Conservation (phyloP, 2,797 vertebrate genomes). For the Spatula versicolor region DNA sequence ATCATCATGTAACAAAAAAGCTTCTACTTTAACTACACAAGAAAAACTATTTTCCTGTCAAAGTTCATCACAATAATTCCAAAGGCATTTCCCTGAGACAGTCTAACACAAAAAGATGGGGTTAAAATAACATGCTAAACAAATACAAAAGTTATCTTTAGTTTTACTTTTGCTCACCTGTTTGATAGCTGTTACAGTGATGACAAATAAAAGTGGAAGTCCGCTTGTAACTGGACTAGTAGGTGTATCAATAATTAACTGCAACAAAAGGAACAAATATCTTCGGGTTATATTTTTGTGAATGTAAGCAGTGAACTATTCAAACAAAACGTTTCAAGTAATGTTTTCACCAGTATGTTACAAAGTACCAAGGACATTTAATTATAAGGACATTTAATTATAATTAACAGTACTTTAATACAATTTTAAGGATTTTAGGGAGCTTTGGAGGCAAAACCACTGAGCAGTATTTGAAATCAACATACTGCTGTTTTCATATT, state of each 20-base stretch:
- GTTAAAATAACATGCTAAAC: not conserved
- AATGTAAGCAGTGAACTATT: not conserved
- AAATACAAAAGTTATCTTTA: not conserved
- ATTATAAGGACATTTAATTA: not conserved
- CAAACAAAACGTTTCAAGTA: not conserved
- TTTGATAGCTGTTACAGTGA: slow-evolving; percentile 96
- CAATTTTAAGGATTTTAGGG: not conserved
- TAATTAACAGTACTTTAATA: not conserved
- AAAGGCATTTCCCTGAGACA: not conserved
- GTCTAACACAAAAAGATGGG: not conserved
- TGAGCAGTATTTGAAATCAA: not conserved
- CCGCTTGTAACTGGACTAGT: slow-evolving; percentile 97
- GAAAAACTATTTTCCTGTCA: not conserved
- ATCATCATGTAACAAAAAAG: not conserved
- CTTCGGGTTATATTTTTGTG: not conserved
- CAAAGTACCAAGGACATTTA: not conserved
- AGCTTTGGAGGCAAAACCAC: not conserved
- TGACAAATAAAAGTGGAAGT: slow-evolving; percentile 95
- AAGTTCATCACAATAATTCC: not conserved
- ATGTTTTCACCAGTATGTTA: not conserved
- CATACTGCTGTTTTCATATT: not conserved
- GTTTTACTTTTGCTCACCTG: slow-evolving; percentile 81
- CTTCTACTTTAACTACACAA: not conserved
- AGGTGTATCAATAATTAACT: slow-evolving; percentile 98
- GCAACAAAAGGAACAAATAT: slow-evolving; percentile 5